These are phyloP conservation scores for Brachymystax lenok DNA, from an alignment of 2,797 vertebrate species.

Conservation along the genomic window DNA sequence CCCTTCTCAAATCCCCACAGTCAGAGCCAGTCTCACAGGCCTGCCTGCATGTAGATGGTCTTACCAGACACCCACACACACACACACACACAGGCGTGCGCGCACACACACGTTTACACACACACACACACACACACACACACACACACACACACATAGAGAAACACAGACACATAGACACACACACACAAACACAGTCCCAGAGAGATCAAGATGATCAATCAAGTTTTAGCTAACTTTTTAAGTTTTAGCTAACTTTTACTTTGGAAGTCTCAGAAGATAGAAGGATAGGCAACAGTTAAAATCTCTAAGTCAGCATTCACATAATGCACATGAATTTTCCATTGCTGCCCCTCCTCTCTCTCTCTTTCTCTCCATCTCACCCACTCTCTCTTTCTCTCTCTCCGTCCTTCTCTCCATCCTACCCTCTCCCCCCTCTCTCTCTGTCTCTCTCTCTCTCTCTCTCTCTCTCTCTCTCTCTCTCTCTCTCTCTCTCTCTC, in stretches of 20 bases:
- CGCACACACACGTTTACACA: background rate
- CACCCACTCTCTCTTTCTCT: background rate
- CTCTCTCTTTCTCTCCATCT: conserved; percentile 27
- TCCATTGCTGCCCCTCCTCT: conserved; percentile 55
- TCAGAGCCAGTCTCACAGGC: conserved; percentile 40
- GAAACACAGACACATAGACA: no score
- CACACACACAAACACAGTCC: no score
- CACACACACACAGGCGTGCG: background rate
- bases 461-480: background rate
- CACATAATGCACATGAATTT: conserved; percentile 61
- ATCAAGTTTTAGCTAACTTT: no score
- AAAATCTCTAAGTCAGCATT: conserved; percentile 62
- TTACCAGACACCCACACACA: conserved; percentile 61
- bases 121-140: background rate
- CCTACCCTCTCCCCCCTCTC: background rate
- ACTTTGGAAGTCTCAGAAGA: no score
- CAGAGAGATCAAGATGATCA: no score
- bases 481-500: background rate
- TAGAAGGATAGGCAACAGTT: conserved; percentile 61
- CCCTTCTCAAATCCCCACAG: conserved; percentile 35
- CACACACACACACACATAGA: background rate
- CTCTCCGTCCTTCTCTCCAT: background rate
- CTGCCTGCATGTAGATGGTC: conserved; percentile 62
- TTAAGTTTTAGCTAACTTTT: no score
- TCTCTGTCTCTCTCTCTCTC: conserved; percentile 31